Evolutionary conservation across 1,140 invertebrate species (phyloP).

Genomic region (Trichonephila clavipes): DNA sequence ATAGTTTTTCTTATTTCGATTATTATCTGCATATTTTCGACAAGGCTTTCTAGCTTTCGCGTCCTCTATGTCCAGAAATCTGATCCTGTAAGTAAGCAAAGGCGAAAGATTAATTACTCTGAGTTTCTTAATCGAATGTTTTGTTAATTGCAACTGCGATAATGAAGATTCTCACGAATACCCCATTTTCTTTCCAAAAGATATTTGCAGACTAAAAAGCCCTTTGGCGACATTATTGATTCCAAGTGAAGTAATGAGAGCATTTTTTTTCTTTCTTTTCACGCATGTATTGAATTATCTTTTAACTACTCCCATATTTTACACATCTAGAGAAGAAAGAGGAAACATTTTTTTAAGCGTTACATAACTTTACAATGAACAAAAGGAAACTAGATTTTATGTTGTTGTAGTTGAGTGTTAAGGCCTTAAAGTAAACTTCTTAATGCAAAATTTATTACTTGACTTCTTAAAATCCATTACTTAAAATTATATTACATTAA

Average conservation of each 20-base stretch:
- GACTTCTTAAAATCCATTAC: no score
- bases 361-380: no score
- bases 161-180: background rate
- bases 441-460: no score
- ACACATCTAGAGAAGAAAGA: no score
- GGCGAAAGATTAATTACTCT: background rate
- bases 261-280: no score
- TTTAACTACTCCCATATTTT: no score
- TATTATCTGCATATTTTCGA: conserved; percentile 9
- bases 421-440: no score
- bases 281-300: no score
- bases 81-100: background rate
- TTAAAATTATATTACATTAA: no score
- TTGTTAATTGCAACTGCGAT: conserved; percentile 25
- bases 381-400: no score
- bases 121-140: background rate
- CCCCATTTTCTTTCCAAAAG: background rate
- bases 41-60: background rate
- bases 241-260: background rate
- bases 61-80: background rate
- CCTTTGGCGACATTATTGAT: background rate
- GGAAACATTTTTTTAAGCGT: no score
- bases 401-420: no score
- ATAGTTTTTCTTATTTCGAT: background rate
- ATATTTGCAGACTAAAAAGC: background rate